Conservation (phyloP, 2,113 vertebrate species). For the Chloroceryle aenea region DNA sequence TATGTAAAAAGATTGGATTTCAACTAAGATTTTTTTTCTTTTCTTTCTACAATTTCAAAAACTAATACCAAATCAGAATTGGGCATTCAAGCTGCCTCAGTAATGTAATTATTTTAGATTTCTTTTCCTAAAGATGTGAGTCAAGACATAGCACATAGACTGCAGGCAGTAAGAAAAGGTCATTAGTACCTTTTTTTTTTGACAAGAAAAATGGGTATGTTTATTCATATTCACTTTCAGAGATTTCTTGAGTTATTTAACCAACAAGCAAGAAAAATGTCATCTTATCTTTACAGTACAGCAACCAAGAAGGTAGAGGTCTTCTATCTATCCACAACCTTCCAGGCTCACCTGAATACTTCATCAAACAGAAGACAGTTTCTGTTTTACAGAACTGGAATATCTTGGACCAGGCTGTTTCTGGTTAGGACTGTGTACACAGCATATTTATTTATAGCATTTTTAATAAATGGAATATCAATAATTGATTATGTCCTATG, state of each 20-base stretch:
- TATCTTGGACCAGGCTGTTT: not conserved
- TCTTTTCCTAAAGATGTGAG: not conserved
- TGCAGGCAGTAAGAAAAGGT: not conserved
- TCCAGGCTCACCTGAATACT: slow-evolving; percentile 5
- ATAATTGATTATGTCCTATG: slow-evolving; percentile 47
- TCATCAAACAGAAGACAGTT: slow-evolving; percentile 30
- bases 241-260: not conserved
- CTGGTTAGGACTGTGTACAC: not conserved
- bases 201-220: not conserved
- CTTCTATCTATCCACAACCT: not conserved
- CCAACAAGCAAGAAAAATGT: not conserved
- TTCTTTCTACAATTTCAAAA: not conserved
- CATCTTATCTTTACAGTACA: not conserved
- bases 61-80: not conserved
- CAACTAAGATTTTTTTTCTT: not conserved
- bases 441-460: slow-evolving; percentile 63
- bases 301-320: not conserved
- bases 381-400: not conserved
- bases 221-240: not conserved
- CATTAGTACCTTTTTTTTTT: not conserved
- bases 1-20: not conserved
- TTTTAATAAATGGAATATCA: slow-evolving; percentile 47
- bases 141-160: not conserved
- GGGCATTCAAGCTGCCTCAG: not conserved
- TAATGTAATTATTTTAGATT: not conserved